Evolutionary conservation across 2,113 vertebrate genomes (phyloP), one percentile per base, ranked within the genome.

Genomic region (Microcebus murinus): DNA sequence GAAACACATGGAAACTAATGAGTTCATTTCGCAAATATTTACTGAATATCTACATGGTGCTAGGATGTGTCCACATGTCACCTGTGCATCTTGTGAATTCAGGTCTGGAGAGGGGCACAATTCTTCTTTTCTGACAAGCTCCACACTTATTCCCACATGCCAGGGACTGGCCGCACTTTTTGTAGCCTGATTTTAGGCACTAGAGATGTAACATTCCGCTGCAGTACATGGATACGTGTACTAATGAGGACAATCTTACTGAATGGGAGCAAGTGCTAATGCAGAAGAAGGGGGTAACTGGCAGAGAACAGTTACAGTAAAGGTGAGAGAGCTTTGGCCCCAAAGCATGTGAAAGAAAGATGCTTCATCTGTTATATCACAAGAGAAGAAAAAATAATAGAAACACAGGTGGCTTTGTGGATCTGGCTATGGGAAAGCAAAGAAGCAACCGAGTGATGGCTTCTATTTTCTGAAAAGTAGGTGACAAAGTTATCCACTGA

Each of bases 381-480:
- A 39, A 70, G 50, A 81, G 29, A 90, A 87, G 83, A 73, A 74
- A 61, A 87, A 31, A 55, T 29, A 67, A 48, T 3, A 50, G 42
- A 79, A 84, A 67, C 42, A 20, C 18, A 42, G 11, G 2, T 8
- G 45, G 5, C 6, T 48, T 65, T 97, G 73, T 90, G 42, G 18
- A 57, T 91, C 34, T 82, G 29, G 59, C n/a, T 70, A 74, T 4
- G 6, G 11, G 70, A 87, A 97, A 94, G 23, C 52, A 94, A 88
- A 23, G 57, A 65, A 39, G 59, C 20, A 29, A n/a, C 14, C 85
- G 79, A 85, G 61, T 25, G 34, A 87, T 8, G 23, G 17, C 80
- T 90, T 87, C 76, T 73, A 31, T 96, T 92, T 94, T 95, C 76
- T 90, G 31, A 31, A 25, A 55, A 80, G 45, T 34, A n/a, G 25